phyloP scores from a whole-genome alignment of 2,797 vertebrate genomes.

The Vespertilio murinus region DNA sequence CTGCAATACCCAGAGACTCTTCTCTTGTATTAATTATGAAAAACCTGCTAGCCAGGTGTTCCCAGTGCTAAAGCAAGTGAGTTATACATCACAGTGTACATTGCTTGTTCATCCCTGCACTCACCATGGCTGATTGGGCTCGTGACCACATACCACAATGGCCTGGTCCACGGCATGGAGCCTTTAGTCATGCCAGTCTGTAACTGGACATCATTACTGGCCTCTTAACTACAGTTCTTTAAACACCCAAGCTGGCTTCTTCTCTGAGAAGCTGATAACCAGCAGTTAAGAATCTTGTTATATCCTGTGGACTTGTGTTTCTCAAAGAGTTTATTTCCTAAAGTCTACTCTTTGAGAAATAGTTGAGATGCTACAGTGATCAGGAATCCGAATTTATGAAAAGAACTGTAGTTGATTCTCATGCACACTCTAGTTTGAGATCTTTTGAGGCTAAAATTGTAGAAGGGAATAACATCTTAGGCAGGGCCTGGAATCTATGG shows the following conservation, averaged over 20 bases:
- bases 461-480: not conserved
- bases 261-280: slow-evolving; percentile 1
- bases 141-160: not conserved
- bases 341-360: not conserved
- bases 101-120: not conserved
- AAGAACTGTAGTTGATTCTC: not conserved
- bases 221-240: not conserved
- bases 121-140: not conserved
- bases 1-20: not conserved
- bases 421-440: not conserved
- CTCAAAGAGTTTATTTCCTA: not conserved
- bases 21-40: not conserved
- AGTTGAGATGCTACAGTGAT: not conserved
- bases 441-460: not conserved
- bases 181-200: not conserved
- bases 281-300: not conserved
- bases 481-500: not conserved
- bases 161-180: not conserved
- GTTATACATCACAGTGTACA: not conserved
- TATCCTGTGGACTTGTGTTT: not conserved
- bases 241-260: not conserved
- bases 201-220: not conserved
- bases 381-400: not conserved
- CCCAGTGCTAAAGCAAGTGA: not conserved
- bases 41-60: not conserved